Conservation (phyloP, 1,140 invertebrate species). For the Heliconius eleuchia region DNA sequence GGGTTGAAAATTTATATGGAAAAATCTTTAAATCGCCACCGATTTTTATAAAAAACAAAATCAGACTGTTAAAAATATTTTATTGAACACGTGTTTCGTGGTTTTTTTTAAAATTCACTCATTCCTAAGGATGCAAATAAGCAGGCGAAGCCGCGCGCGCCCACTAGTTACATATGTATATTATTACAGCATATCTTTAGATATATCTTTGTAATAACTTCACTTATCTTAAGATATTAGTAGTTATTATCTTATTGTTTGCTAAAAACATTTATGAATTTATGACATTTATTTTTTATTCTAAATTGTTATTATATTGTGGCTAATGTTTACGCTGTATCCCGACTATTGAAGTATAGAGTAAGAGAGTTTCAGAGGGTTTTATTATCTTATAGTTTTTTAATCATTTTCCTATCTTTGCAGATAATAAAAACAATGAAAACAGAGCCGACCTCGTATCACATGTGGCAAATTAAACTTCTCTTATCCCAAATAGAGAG, state of each 20-base stretch:
- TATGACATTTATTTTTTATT: not conserved
- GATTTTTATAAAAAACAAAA: too few relatives aligned
- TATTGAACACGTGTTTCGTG: too few relatives aligned
- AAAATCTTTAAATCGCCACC: too few relatives aligned
- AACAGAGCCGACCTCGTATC: constrained; percentile 75
- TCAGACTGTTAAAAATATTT: too few relatives aligned
- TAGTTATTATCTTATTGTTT: not conserved
- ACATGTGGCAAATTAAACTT: constrained; percentile 86
- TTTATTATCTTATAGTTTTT: too few relatives aligned
- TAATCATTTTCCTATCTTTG: constrained; percentile 22
- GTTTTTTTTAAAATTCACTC: too few relatives aligned
- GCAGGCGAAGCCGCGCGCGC: too few relatives aligned
- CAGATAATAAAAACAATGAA: constrained; percentile 79
- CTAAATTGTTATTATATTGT: not conserved
- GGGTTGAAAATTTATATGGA: too few relatives aligned
- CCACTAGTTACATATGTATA: too few relatives aligned
- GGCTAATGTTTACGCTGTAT: not conserved
- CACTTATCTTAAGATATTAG: not conserved
- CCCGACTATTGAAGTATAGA: too few relatives aligned
- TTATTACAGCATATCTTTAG: not conserved
- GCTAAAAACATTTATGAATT: not conserved
- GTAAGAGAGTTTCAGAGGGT: too few relatives aligned
- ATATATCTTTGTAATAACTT: not conserved
- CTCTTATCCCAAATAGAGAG: constrained; percentile 79
- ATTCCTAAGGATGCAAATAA: too few relatives aligned